Evolutionary conservation across 1,140 invertebrate genomes (phyloP).

Genomic region (Zaprionus capensis): DNA sequence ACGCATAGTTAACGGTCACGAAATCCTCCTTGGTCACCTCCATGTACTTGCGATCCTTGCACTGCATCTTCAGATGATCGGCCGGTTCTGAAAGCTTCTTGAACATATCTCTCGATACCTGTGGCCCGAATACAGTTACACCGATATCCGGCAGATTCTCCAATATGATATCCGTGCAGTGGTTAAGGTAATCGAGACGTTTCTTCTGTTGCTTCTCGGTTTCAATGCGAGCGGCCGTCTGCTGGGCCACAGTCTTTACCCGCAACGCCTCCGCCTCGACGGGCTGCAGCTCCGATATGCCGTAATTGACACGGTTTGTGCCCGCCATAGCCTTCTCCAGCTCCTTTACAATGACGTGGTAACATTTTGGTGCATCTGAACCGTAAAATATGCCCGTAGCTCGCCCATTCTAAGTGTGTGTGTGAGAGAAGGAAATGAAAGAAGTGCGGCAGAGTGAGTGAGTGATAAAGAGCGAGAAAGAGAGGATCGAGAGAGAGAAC

Average conservation of each 20-base stretch:
- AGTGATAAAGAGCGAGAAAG: background rate
- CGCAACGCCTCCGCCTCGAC: constrained; percentile 85
- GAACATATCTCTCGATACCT: constrained; percentile 79
- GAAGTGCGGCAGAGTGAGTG: too few species aligned
- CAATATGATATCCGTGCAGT: constrained; percentile 84
- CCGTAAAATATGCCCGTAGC: constrained; percentile 93
- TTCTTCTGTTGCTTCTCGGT: constrained; percentile 74
- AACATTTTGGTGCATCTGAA: constrained; percentile 91
- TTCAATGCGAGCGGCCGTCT: constrained; percentile 67
- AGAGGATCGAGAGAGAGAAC: too few species aligned
- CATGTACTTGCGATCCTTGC: constrained; percentile 73
- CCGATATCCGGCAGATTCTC: constrained; percentile 84
- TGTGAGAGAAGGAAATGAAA: background rate
- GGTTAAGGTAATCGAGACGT: constrained; percentile 76
- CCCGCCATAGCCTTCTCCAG: constrained; percentile 84
- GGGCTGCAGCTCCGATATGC: constrained; percentile 85
- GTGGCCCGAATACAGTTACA: constrained; percentile 75
- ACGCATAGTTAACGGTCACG: constrained; percentile 63
- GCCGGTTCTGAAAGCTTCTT: constrained; percentile 79
- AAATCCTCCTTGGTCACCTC: constrained; percentile 64
- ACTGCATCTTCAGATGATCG: constrained; percentile 75
- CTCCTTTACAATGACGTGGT: constrained; percentile 90
- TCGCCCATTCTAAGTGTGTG: constrained; percentile 85
- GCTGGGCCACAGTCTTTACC: constrained; percentile 54
- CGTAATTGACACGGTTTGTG: constrained; percentile 78